Conservation (phyloP, 2,797 vertebrate genomes). For the Premnoplex brunnescens region DNA sequence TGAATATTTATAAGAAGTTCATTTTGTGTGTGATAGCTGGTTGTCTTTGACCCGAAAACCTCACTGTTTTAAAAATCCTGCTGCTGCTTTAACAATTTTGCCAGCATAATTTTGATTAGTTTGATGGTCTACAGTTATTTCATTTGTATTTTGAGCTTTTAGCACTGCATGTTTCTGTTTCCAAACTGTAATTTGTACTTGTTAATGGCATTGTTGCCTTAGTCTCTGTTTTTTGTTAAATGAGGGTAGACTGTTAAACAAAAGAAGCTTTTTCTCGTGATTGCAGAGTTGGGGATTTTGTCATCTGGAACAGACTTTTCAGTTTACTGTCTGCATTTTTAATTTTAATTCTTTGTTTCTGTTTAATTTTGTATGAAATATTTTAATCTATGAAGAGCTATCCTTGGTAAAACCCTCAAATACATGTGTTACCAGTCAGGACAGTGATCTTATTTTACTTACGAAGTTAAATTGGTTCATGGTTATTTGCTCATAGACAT, state of each 20-base stretch:
- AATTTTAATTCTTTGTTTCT: background rate
- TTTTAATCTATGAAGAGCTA: background rate
- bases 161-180: background rate
- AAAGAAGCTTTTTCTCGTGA: background rate
- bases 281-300: background rate
- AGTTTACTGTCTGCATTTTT: background rate
- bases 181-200: background rate
- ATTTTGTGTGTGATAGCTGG: background rate
- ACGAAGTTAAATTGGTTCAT: background rate
- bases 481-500: background rate
- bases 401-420: background rate
- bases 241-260: background rate
- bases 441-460: background rate
- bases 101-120: background rate
- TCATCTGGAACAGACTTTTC: background rate
- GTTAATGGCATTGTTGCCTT: background rate
- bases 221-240: background rate
- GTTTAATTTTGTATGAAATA: background rate
- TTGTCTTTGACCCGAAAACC: background rate
- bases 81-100: background rate
- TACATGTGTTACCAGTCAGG: background rate
- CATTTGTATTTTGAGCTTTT: background rate
- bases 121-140: background rate
- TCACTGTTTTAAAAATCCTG: background rate
- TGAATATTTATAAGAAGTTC: background rate